phyloP scores from a whole-genome alignment of 2,797 vertebrate genomes.

The Octomys mimax region DNA sequence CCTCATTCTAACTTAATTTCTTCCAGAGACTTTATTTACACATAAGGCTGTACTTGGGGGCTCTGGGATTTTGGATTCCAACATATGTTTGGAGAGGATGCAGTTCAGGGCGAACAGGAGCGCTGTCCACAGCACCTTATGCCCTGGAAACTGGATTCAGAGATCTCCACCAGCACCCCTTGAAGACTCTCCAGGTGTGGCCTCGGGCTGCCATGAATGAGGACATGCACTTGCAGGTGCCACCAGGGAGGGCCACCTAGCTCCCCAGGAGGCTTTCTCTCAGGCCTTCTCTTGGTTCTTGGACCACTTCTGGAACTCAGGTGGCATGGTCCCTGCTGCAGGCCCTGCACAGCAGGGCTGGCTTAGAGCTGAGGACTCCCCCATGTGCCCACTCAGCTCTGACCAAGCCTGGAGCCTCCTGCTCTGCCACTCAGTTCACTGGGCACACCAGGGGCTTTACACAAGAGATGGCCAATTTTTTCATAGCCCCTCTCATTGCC shows the following conservation, averaged over 20 bases:
- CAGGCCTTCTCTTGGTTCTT: not conserved
- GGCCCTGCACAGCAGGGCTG: not conserved
- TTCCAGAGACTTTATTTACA: not conserved
- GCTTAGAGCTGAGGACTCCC: not conserved
- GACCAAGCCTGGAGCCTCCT: not conserved
- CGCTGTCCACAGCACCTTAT: not conserved
- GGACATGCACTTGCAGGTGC: not conserved
- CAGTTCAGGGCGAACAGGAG: not conserved
- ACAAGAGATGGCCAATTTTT: constrained; percentile 66
- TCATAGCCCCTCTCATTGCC: constrained; percentile 53
- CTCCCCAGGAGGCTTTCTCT: not conserved
- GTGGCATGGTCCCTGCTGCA: too few relatives aligned
- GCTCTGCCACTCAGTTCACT: not conserved
- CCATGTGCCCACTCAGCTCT: not conserved
- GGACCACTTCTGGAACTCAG: not conserved
- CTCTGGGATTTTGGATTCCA: not conserved
- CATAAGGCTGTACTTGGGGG: not conserved
- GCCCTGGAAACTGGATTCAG: not conserved
- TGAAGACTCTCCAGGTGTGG: not conserved
- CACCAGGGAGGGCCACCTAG: too few relatives aligned
- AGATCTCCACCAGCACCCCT: not conserved
- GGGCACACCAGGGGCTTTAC: not conserved
- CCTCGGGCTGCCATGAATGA: not conserved
- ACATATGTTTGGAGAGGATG: not conserved
- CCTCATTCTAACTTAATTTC: not conserved